phyloP scores from a whole-genome alignment of 2,113 vertebrate genomes.

The Pleuronectes platessa region DNA sequence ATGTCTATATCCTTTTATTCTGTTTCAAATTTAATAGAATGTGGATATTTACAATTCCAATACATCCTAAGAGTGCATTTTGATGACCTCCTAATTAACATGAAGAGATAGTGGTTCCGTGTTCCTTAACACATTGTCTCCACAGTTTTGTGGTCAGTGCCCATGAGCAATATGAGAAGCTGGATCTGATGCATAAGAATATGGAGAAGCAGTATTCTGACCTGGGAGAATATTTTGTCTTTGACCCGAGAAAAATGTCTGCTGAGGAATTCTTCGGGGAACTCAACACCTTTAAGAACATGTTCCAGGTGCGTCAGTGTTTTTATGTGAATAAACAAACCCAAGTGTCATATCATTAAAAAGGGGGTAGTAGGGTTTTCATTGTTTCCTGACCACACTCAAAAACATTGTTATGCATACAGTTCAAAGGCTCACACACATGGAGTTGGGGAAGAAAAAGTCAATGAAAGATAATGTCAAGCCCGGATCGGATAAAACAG shows the following conservation, averaged over 20 bases:
- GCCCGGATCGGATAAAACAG: background rate
- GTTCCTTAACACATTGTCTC: slow-evolving; percentile 78
- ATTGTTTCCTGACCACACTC: background rate
- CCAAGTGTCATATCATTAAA: background rate
- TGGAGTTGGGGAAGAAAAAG: background rate
- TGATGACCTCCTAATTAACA: background rate
- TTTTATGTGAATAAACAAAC: slow-evolving; percentile 10
- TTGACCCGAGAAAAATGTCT: slow-evolving; percentile 84
- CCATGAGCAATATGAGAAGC: slow-evolving; percentile 84
- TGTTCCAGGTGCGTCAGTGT: slow-evolving; percentile 84
- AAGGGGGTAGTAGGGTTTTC: background rate
- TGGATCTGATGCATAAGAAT: slow-evolving; percentile 86
- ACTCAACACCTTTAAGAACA: slow-evolving; percentile 88
- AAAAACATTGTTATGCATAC: background rate
- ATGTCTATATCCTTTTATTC: slow-evolving; percentile 86
- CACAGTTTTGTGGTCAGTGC: slow-evolving; percentile 86
- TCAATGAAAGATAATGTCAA: slow-evolving; percentile 15
- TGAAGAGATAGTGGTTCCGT: slow-evolving; percentile 71
- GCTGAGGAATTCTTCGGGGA: slow-evolving; percentile 88
- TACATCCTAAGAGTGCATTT: too few species aligned
- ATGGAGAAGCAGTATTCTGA: slow-evolving; percentile 87
- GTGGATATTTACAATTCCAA: background rate
- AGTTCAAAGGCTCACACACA: slow-evolving; percentile 2
- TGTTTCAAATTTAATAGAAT: background rate
- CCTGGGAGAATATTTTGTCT: slow-evolving; percentile 85